Conservation (phyloP, 2,797 vertebrate species). For the Tenualosa ilisha region DNA sequence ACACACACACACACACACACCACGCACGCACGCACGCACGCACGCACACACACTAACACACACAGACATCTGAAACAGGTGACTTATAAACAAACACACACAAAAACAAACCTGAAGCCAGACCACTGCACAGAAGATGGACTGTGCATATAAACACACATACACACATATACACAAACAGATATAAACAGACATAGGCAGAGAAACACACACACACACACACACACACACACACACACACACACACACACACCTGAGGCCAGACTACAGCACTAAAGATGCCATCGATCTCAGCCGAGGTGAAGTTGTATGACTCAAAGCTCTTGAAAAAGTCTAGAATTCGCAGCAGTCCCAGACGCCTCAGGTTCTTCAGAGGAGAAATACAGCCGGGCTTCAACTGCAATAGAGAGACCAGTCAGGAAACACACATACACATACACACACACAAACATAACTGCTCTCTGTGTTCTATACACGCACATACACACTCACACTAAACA, state of each 20-base stretch:
- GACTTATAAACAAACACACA: not conserved
- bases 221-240: not conserved
- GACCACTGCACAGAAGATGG: too few relatives aligned
- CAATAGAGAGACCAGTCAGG: not conserved
- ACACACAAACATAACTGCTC: not conserved
- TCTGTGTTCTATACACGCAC: constrained; percentile 12
- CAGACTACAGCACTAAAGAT: constrained; percentile 87
- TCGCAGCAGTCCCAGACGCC: constrained; percentile 87
- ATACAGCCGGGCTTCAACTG: constrained; percentile 88
- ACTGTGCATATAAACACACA: not conserved
- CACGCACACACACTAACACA: too few relatives aligned
- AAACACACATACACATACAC: not conserved
- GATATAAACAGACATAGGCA: too few relatives aligned
- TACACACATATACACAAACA: not conserved
- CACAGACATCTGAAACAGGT: too few relatives aligned
- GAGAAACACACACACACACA: constrained; percentile 61
- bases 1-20: too few relatives aligned
- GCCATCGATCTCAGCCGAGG: constrained; percentile 85
- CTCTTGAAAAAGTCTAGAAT: constrained; percentile 86
- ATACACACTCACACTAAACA: constrained; percentile 14
- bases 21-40: too few relatives aligned
- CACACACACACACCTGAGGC: constrained; percentile 83
- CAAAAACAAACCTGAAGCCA: not conserved
- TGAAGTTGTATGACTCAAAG: constrained; percentile 86
- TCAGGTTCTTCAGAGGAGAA: constrained; percentile 89